Evolutionary conservation across 2,113 vertebrate genomes (phyloP), one percentile per base, ranked within the genome.

Genomic region (Cyanoramphus novaezelandiae): DNA sequence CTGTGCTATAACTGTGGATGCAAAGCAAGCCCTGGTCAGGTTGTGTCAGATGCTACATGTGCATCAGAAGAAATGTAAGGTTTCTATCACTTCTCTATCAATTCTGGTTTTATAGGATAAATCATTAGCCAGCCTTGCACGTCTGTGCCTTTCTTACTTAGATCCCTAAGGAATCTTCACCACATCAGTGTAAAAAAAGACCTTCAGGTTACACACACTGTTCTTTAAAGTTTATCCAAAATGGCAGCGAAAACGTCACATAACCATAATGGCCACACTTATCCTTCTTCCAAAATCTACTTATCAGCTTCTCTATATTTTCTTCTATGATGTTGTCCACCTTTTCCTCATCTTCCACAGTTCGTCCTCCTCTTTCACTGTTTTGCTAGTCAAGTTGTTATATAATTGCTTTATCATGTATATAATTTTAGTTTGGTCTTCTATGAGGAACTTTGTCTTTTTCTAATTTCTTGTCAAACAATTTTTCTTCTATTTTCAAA

Each of bases 201-300:
- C 25, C 8, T 50, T 74, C 7, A 29, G 9, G 8, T 52, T 41
- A 44, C 2, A 49, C 7, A 29, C 3, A 33, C 2, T 35, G 0
- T 25, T 78, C 24, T 39, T 65, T 37, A 67, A 49, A 55, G 1
- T 64, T 80, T 17, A 69, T 55, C 17, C 33, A 64, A 76, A 86
- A 64, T 31, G 0, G 27, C 53, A n/a, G 25, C 35, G 67, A 43
- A 80, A 64, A 60, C 2, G 12, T 71, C 35, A 37, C 7, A 41
- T 44, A 69, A 70, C 7, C 2, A 31, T 63, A 52, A 47, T 27
- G 9, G 23, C 29, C 7, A 64, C 5, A 64, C 59, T 59, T 72
- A 80, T 64, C 13, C 6, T 13, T 65, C 63, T 85, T 60, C 17
- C 27, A 75, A 74, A 69, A 64, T 9, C 6, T 25, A 46, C 6